phyloP scores from a whole-genome alignment of 2,888 invertebrate species.

The Nymphalis urticae region DNA sequence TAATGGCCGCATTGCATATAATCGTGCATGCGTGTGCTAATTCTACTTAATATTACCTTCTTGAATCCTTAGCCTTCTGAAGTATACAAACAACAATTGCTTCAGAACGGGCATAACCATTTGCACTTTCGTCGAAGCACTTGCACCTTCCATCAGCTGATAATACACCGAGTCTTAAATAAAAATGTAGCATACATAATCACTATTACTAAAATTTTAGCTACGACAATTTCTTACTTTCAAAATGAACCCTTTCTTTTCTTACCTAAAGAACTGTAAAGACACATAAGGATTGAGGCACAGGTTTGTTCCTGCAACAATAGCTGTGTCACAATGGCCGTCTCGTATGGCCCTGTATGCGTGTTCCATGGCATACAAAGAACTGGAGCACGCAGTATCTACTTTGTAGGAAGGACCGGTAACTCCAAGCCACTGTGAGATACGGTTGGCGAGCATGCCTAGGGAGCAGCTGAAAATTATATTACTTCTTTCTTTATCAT shows the following conservation, averaged over 20 bases:
- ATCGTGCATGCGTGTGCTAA: too few relatives aligned
- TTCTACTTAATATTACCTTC: conserved; percentile 55
- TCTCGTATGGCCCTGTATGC: conserved; percentile 88
- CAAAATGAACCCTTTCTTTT: too few relatives aligned
- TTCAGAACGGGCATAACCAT: conserved; percentile 82
- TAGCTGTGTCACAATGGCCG: conserved; percentile 92
- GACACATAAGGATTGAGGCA: conserved; percentile 93
- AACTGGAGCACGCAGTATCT: conserved; percentile 94
- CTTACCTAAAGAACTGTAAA: conserved; percentile 90
- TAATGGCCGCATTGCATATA: too few relatives aligned
- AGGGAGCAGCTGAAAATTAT: conserved; percentile 86
- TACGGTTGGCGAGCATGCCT: conserved; percentile 94
- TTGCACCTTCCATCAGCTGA: conserved; percentile 93
- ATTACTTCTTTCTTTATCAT: not conserved
- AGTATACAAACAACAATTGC: conserved; percentile 79
- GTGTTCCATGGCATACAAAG: conserved; percentile 92
- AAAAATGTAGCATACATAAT: conserved; percentile 49
- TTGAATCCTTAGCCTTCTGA: conserved; percentile 86
- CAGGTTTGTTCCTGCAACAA: conserved; percentile 93
- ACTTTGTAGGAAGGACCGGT: conserved; percentile 85
- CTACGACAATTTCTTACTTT: too few relatives aligned
- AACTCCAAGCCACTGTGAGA: conserved; percentile 94
- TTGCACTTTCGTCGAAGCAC: conserved; percentile 91
- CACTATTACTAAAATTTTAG: too few relatives aligned
- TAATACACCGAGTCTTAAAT: conserved; percentile 85